phyloP scores from a whole-genome alignment of 2,113 vertebrate species.

The Morone chrysops region DNA sequence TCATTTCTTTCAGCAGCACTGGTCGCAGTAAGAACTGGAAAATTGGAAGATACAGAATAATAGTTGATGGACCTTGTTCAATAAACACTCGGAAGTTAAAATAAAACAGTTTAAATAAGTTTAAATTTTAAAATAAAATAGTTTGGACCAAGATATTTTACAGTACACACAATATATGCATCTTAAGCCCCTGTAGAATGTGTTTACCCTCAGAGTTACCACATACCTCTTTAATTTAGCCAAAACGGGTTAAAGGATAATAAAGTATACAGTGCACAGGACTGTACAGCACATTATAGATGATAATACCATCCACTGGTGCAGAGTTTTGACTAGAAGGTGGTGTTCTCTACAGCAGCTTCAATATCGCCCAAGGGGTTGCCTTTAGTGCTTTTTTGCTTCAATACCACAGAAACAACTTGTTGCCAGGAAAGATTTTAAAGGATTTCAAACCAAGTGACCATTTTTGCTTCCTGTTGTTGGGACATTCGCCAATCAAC shows the following conservation, averaged over 20 bases:
- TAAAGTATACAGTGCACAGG: neutral
- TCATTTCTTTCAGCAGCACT: neutral
- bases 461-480: neutral
- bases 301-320: neutral
- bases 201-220: neutral
- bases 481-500: constrained; percentile 17
- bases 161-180: neutral
- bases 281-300: neutral
- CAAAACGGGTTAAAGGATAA: neutral
- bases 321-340: neutral
- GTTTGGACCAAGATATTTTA: neutral
- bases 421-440: constrained; percentile 36
- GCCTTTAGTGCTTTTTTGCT: constrained; percentile 16
- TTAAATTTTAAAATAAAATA: neutral
- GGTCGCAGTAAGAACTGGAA: neutral
- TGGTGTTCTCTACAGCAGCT: neutral
- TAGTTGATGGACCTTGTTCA: neutral
- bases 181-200: neutral
- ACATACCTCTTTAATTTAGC: neutral
- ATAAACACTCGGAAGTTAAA: neutral
- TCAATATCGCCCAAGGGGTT: neutral
- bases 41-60: neutral
- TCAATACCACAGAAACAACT: constrained; percentile 4
- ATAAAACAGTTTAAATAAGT: no score
- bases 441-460: constrained; percentile 22